Conservation (phyloP, 2,888 invertebrate species). For the Cosmopolites sordidus region DNA sequence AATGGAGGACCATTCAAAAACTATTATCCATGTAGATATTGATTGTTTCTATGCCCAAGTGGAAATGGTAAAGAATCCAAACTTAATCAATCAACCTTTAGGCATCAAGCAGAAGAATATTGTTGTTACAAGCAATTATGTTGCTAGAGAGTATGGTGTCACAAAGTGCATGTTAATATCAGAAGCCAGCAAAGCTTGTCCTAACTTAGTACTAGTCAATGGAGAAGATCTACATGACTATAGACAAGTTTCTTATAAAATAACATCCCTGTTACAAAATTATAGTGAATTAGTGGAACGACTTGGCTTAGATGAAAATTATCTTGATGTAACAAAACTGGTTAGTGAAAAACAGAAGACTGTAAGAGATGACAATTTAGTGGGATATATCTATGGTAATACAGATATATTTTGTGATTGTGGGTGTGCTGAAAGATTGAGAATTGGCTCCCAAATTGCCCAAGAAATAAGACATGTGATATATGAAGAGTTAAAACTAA, state of each 20-base stretch:
- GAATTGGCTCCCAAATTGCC: conserved; percentile 69
- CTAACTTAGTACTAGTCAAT: conserved; percentile 68
- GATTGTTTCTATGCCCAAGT: conserved; percentile 87
- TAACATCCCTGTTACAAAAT: conserved; percentile 65
- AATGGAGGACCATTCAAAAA: conserved; percentile 55
- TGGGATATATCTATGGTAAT: conserved; percentile 59
- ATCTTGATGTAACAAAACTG: conserved; percentile 70
- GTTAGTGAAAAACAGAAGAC: conserved; percentile 53
- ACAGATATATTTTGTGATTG: conserved; percentile 60
- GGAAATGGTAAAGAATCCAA: conserved; percentile 70
- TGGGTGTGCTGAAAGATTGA: conserved; percentile 68
- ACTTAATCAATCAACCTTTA: conserved; percentile 62
- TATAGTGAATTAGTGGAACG: conserved; percentile 74
- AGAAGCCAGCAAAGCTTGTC: conserved; percentile 72
- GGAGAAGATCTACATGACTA: conserved; percentile 82
- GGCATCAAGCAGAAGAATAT: conserved; percentile 82
- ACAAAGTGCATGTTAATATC: conserved; percentile 72
- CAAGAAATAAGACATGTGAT: conserved; percentile 70
- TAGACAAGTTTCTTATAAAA: conserved; percentile 71
- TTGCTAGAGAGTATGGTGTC: conserved; percentile 70
- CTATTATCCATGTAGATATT: conserved; percentile 75
- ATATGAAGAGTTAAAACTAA: conserved; percentile 64
- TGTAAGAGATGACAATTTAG: conserved; percentile 13
- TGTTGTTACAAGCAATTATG: conserved; percentile 81
- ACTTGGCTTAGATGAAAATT: conserved; percentile 82